Evolutionary conservation across 2,888 invertebrate genomes (phyloP), one percentile per base, ranked within the genome.

Genomic region (Luperina testacea): DNA sequence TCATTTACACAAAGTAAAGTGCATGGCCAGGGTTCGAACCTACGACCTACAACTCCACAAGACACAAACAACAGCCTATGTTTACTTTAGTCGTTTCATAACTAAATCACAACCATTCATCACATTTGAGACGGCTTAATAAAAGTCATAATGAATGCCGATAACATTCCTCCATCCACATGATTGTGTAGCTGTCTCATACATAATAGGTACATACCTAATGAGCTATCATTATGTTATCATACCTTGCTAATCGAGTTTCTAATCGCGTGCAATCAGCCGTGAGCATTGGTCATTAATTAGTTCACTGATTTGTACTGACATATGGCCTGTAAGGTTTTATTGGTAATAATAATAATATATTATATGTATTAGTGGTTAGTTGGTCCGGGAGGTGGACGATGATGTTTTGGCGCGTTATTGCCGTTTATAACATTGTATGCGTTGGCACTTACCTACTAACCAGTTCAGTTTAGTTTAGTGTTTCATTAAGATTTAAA

Each of bases 211-310:
- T 32, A 78, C 15, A 59, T 45, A 42, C 24, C 61, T 80, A 77
- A 84, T 87, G 80, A 79, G 53, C 61, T 20, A 67, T 64, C 75
- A 75, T 84, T 87, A 87, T 51, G 27, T 75, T 64, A 72, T 77
- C 84, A 87, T 77, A 72, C 63, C 72, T 72, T 48, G 17, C 68
- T 87, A 85, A 85, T 84, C 72, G 57, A 38, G 27, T 69, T 51
- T 72, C 72, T 87, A 84, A 84, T 87, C 87, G 48, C 69, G 27
- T 15, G 48, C 81, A 80, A 87, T 85, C 87, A 85, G 64, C 73
- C 74, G 87, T 80, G 85, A 77, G 61, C 45, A 53, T n/a, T 32
- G 63, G 42, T n/a, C 76, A 87, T 87, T 87, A 87, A 84, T 85
- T 87, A 80, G 11, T 24, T 32, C 27, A 74, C 61, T 87, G 87